A percentile compares a stretch with the other conserved stretches of the same genome.
These are phyloP conservation scores for Eupithecia pulchellata DNA, from an alignment of 2,888 invertebrate species.

Conservation along the genomic window DNA sequence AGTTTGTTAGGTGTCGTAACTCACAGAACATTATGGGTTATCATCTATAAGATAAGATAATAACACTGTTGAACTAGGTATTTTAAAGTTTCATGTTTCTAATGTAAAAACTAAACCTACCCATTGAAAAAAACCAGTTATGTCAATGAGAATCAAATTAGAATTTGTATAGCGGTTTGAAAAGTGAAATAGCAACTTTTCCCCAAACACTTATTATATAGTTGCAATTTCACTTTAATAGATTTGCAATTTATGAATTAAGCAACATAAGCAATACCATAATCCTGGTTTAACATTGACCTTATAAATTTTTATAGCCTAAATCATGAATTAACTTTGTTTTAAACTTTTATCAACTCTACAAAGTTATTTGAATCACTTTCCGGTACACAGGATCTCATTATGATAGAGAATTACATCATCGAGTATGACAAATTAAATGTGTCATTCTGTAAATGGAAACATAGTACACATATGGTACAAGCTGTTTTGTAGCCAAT, in stretches of 20 bases:
- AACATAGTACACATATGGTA: constrained; percentile 10
- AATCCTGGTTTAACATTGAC: neutral
- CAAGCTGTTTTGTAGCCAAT: constrained; percentile 9
- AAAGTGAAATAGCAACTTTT: neutral
- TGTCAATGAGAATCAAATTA: constrained; percentile 14
- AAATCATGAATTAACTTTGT: neutral
- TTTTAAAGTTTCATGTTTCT: constrained; percentile 19
- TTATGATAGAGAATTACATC: constrained; percentile 26
- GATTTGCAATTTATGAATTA: neutral
- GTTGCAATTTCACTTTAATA: too few species aligned
- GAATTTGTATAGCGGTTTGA: neutral
- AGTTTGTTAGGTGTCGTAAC: constrained; percentile 54
- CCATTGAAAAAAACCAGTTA: neutral
- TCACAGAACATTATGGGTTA: constrained; percentile 52
- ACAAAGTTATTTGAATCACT: constrained; percentile 24
- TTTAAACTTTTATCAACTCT: neutral
- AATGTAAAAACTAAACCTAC: neutral
- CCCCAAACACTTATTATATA: neutral
- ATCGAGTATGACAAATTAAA: constrained; percentile 27
- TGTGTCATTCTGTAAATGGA: constrained; percentile 26
- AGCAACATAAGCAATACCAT: neutral
- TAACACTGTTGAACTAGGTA: constrained; percentile 25
- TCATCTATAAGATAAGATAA: constrained; percentile 47
- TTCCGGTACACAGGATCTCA: constrained; percentile 9
- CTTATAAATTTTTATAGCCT: neutral